These are phyloP conservation scores for Trisateles emortualis DNA, from an alignment of 2,888 invertebrate genomes.

Conservation along the genomic window DNA sequence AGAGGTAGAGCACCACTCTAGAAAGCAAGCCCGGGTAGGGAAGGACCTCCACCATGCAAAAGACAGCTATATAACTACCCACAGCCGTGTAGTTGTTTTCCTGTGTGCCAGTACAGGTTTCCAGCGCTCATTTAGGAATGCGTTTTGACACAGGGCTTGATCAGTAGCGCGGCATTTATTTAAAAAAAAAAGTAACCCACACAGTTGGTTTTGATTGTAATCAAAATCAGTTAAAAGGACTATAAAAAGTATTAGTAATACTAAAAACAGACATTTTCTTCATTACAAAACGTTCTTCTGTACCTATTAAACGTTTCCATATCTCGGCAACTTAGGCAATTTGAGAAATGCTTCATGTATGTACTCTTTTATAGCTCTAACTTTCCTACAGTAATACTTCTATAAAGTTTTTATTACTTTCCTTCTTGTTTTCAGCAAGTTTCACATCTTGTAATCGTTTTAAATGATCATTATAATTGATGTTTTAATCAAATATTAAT, in stretches of 20 bases:
- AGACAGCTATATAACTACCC: no score
- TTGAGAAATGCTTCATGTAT: slow-evolving; percentile 37
- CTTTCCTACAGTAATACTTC: slow-evolving; percentile 27
- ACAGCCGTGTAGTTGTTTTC: no score
- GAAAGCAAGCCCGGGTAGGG: no score
- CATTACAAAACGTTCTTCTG: neutral
- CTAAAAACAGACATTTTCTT: neutral
- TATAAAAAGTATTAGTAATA: neutral
- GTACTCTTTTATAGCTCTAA: slow-evolving; percentile 27
- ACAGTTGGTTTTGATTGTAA: no score
- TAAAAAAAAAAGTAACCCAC: no score
- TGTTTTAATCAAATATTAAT: slow-evolving; percentile 14
- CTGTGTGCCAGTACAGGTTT: no score
- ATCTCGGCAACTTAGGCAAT: slow-evolving; percentile 29
- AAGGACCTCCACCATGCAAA: no score
- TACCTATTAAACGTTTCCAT: slow-evolving; percentile 14
- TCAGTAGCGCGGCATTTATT: no score
- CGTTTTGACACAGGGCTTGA: no score
- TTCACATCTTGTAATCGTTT: slow-evolving; percentile 24
- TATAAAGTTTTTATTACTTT: slow-evolving; percentile 37
- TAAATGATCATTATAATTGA: slow-evolving; percentile 21
- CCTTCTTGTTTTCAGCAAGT: slow-evolving; percentile 3
- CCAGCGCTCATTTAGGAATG: no score
- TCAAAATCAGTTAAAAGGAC: no score
- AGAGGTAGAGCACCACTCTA: no score